Evolutionary conservation across 2,113 vertebrate genomes (phyloP), one percentile per base, ranked within the genome.

Genomic region (Cynopterus brachyotis): DNA sequence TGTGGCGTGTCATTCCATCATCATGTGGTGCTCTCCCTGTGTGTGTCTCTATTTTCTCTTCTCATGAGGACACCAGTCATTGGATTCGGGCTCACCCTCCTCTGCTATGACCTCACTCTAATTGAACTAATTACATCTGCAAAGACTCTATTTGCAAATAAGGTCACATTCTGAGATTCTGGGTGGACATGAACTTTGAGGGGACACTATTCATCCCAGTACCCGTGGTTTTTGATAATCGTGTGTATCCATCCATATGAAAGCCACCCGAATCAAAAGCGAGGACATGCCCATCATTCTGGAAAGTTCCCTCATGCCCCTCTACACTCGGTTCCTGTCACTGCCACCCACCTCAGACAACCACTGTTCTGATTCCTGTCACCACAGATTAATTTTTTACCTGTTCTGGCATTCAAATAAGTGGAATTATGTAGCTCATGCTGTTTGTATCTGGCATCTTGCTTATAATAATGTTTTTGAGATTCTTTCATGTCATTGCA

Each of bases 141-240:
- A 81, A 59, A 89, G 32, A 57, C 45, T 32, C 13, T 55, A 16
- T 66, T 88, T 83, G 69, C 45, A 70, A 92, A n/a, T 45, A 69
- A 93, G 59, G 32, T 62, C 22, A 20, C 10, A 30, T 82, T 88
- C 79, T 82, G 40, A 64, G 72, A 73, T 89, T 81, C 42, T 1
- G 20, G 32, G 37, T 32, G 47, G 78, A 19, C 13, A 8, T 86
- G 42, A 47, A 9, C 62, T 67, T 83, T 47, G 24, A 45, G 62
- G 12, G 9, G 37, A 45, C 22, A 16, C 40, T 85, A 2, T 88
- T 59, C 59, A 28, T n/a, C 16, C 26, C 35, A 88, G 7, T 24
- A 50, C 9, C 40, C 30, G 55, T 42, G 28, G 1, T 3, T 66
- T 92, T 66, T 64, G 89, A 67, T 55, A 20, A 3, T 22, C 72